Evolutionary conservation across 2,797 vertebrate genomes (phyloP), one percentile per base, ranked within the genome.

Genomic region (Loriculus beryllinus): DNA sequence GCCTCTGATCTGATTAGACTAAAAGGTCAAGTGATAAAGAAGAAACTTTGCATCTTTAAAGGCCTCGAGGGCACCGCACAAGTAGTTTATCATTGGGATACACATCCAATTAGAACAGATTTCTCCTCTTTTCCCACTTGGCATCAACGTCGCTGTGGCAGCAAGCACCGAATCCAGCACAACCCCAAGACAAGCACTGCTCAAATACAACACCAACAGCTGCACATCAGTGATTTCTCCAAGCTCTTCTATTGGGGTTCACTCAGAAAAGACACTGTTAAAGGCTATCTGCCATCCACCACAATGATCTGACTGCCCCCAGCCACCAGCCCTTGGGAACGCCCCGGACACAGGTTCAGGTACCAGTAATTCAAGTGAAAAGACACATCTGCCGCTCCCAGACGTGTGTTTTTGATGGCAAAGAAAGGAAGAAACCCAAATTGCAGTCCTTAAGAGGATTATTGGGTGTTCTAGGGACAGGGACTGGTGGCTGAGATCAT

Each of bases 11-110:
- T 12, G 37, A 93, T 91, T 91, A 84, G 3, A 84, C 29, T 62
- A 52, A 93, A 94, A 95, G 59, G 77, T 88, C 93, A 94, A 94
- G 89, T 22, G 90, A 72, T 90, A 88, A 96, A 96, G 82, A 81
- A 88, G 84, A 90, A 94, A 49, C 67, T 91, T 77, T 37, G n/a
- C 77, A 86, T 85, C 89, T 79, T 78, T 68, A 49, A 63, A 92
- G 69, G 84, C 65, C 72, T 69, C 6, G 39, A 89, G 82, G 65
- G 79, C 76, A 62, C 28, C 37, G 26, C 48, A 81, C 23, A 60
- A 92, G 59, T 4, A 86, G 59, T 57, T 94, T 83, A 92, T 90
- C 67, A 52, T 0, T 15, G 62, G 54, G 79, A 82, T 26, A 70
- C 21, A 42, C 51, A 96, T 88, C 42, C 42, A 84, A 76, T 92